These are phyloP conservation scores for Eurypyga helias DNA, from an alignment of 2,113 vertebrate species.

Conservation along the genomic window DNA sequence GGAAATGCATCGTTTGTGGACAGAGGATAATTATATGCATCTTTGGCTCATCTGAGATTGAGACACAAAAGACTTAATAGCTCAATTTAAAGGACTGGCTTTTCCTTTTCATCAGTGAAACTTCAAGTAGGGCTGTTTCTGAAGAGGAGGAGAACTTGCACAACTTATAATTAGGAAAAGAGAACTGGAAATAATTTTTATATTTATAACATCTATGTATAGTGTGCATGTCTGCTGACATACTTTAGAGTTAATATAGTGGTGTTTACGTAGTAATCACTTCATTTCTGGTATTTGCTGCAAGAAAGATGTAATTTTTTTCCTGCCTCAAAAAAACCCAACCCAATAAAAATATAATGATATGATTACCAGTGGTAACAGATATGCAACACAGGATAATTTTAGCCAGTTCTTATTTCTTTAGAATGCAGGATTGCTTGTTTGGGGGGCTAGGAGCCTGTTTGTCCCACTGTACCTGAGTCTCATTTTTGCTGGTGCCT, in stretches of 20 bases:
- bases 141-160: background rate
- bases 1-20: background rate
- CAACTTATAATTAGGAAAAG: background rate
- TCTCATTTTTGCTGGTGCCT: background rate
- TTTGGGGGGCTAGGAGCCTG: background rate
- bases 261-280: background rate
- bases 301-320: background rate
- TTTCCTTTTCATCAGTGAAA: constrained; percentile 24
- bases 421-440: background rate
- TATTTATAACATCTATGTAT: background rate
- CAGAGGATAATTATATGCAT: constrained; percentile 24
- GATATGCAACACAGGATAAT: background rate
- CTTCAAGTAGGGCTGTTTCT: constrained; percentile 41
- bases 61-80: constrained; percentile 25
- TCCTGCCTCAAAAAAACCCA: background rate
- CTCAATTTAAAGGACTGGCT: constrained; percentile 14
- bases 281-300: constrained; percentile 19
- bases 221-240: background rate
- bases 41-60: constrained; percentile 10
- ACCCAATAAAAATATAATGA: background rate
- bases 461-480: background rate
- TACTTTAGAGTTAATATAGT: constrained; percentile 13
- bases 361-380: background rate
- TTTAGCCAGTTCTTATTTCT: background rate
- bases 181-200: constrained; percentile 5